phyloP scores from a whole-genome alignment of 2,797 vertebrate species.

The Hapalemur alaotrensis region DNA sequence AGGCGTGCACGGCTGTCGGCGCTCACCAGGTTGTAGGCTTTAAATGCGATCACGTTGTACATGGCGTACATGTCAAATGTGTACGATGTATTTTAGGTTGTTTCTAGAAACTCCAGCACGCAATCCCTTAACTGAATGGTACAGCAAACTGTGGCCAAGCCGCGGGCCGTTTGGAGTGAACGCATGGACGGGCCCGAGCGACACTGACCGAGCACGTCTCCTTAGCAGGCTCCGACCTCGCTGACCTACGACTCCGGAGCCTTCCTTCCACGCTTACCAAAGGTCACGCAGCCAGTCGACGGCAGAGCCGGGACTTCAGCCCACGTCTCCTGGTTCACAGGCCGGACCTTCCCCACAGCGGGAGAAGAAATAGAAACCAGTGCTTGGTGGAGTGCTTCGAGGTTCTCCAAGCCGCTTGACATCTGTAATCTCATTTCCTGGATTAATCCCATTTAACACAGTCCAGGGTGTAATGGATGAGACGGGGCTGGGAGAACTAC shows the following conservation, averaged over 20 bases:
- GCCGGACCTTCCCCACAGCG: not conserved
- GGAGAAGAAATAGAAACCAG: not conserved
- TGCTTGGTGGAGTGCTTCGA: fast-evolving
- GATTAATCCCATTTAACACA: conserved; percentile 69
- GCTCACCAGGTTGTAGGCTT: fast-evolving
- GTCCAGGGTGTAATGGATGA: not conserved
- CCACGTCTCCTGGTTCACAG: not conserved
- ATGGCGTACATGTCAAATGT: fast-evolving
- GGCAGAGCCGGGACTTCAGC: not conserved
- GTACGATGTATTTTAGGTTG: not conserved
- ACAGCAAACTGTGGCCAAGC: not conserved
- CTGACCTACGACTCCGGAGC: not conserved
- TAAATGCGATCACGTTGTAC: not conserved
- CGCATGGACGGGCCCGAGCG: fast-evolving
- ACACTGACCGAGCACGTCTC: fast-evolving
- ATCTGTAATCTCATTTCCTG: conserved; percentile 66
- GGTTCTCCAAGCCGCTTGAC: conserved; percentile 48
- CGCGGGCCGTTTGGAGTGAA: fast-evolving
- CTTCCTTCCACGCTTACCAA: not conserved
- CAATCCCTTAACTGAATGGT: not conserved
- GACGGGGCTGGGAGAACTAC: not conserved
- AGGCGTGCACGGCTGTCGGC: fast-evolving
- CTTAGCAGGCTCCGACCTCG: not conserved
- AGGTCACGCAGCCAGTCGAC: not conserved
- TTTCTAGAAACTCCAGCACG: not conserved